Evolutionary conservation across 2,113 vertebrate genomes (phyloP).

Genomic region (Dicentrarchus labrax): DNA sequence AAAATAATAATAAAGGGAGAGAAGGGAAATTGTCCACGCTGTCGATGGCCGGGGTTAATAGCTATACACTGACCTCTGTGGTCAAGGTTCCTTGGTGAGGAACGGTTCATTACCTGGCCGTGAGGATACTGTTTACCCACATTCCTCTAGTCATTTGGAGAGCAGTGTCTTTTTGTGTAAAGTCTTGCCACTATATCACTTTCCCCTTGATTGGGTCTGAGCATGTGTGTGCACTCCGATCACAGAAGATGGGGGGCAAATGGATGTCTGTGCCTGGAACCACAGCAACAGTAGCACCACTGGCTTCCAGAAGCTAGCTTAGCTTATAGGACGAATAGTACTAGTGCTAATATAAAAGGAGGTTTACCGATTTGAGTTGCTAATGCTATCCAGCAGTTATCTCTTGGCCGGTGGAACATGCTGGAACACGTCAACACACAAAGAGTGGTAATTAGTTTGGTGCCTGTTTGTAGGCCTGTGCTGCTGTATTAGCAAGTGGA

Average conservation of each 20-base stretch:
- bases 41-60: slow-evolving; percentile 42
- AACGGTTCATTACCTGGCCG: slow-evolving; percentile 11
- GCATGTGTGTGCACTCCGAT: slow-evolving; percentile 44
- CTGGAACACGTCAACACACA: slow-evolving; percentile 30
- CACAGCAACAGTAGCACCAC: neutral
- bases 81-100: slow-evolving; percentile 30
- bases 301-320: slow-evolving; percentile 8
- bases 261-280: neutral
- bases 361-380: slow-evolving; percentile 60
- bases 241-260: slow-evolving; percentile 28
- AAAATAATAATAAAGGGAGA: slow-evolving; percentile 1
- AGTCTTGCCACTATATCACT: slow-evolving; percentile 7
- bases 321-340: slow-evolving; percentile 25
- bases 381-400: slow-evolving; percentile 60
- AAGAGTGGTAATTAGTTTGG: slow-evolving; percentile 50
- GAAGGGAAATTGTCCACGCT: neutral
- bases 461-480: slow-evolving; percentile 9
- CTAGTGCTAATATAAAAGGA: slow-evolving; percentile 42
- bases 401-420: slow-evolving; percentile 36
- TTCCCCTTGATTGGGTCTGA: slow-evolving; percentile 12
- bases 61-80: slow-evolving; percentile 12
- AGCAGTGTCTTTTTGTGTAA: slow-evolving; percentile 30
- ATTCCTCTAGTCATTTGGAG: slow-evolving; percentile 35
- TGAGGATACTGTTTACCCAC: slow-evolving; percentile 52
- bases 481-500: slow-evolving; percentile 46